phyloP scores from a whole-genome alignment of 2,113 vertebrate genomes.

The Eptesicus fuscus region DNA sequence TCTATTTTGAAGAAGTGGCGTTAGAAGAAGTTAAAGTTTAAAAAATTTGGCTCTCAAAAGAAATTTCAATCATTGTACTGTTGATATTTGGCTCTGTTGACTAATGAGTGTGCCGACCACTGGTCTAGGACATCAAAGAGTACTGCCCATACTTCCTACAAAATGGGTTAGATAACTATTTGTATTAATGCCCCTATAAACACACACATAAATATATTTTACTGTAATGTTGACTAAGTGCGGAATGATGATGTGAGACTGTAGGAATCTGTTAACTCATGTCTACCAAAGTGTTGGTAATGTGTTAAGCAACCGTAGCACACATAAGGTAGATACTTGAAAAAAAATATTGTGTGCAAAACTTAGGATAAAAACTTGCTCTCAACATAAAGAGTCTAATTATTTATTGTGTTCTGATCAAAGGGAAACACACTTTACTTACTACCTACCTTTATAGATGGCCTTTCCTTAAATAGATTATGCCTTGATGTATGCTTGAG shows the following conservation, averaged over 20 bases:
- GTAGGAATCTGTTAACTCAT: not conserved
- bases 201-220: not conserved
- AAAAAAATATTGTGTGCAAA: not conserved
- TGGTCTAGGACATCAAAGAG: not conserved
- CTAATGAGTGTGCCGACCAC: no score
- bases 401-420: not conserved
- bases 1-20: no score
- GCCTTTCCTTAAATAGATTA: slow-evolving; percentile 10
- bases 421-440: not conserved
- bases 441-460: not conserved
- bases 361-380: not conserved
- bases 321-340: not conserved
- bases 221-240: not conserved
- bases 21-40: no score
- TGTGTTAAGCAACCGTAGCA: not conserved
- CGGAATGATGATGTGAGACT: not conserved
- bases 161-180: not conserved
- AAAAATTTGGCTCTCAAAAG: no score
- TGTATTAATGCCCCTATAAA: not conserved
- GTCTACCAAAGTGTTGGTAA: not conserved
- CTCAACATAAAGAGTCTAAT: not conserved
- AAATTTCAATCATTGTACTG: no score
- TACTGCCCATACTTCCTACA: not conserved
- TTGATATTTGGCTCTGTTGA: no score
- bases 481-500: not conserved